Conservation (phyloP, 2,888 invertebrate species). For the Stenurella melanura region DNA sequence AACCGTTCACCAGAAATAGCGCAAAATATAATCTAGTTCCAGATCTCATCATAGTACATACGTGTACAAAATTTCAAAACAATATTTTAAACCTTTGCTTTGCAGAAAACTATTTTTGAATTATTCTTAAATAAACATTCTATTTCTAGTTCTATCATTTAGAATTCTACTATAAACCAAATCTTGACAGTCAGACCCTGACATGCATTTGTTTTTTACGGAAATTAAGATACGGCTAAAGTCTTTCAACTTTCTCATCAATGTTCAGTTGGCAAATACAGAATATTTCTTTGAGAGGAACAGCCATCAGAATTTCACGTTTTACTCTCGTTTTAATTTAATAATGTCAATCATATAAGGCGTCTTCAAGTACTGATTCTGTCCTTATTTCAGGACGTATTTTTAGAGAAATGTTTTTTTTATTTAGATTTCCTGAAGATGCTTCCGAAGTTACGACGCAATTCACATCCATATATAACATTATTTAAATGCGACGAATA, state of each 20-base stretch:
- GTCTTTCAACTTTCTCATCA: not conserved
- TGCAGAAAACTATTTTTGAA: no score
- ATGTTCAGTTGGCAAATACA: not conserved
- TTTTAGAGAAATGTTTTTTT: not conserved
- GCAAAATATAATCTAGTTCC: no score
- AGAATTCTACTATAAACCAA: not conserved
- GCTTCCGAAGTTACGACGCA: not conserved
- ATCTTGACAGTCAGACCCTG: no score
- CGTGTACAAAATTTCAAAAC: no score
- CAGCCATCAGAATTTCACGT: not conserved
- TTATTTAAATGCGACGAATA: slow-evolving; percentile 6
- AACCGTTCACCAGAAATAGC: no score
- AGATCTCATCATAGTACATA: no score
- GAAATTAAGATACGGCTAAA: no score
- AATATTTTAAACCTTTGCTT: no score
- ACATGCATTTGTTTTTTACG: no score
- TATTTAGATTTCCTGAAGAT: not conserved
- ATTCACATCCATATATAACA: not conserved
- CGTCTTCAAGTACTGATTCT: not conserved
- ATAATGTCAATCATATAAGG: not conserved
- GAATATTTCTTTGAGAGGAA: not conserved
- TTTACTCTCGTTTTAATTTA: slow-evolving; percentile 22
- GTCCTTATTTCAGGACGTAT: not conserved
- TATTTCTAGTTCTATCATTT: no score
- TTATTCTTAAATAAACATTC: no score